A percentile compares a stretch with the other conserved stretches of the same genome.
phyloP scores from a whole-genome alignment of 1,140 invertebrate species.

The Drosophila azteca region DNA sequence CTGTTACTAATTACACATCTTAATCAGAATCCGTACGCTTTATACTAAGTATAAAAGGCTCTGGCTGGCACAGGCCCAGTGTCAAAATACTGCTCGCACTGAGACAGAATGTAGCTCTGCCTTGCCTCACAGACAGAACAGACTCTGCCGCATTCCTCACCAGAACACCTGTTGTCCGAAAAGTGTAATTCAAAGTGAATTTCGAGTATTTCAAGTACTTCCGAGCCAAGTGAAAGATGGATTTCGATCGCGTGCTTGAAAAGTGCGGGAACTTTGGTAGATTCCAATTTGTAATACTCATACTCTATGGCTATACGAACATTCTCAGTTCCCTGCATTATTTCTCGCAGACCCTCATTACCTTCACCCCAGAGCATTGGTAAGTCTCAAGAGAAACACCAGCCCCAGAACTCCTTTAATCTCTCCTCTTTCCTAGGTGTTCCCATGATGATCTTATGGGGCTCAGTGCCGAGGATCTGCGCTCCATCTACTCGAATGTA shows the following conservation, averaged over 20 bases:
- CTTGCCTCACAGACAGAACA: slow-evolving; percentile 14
- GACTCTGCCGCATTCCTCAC: neutral
- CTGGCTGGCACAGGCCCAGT: slow-evolving; percentile 8
- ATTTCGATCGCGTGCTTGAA: slow-evolving; percentile 86
- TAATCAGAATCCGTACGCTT: slow-evolving; percentile 46
- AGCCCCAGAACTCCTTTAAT: neutral
- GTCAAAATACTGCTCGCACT: slow-evolving; percentile 51
- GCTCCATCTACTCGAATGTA: slow-evolving; percentile 59
- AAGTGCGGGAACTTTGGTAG: slow-evolving; percentile 86
- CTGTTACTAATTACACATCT: slow-evolving; percentile 51
- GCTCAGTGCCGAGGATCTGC: slow-evolving; percentile 52
- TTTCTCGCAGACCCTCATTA: slow-evolving; percentile 85
- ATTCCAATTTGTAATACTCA: slow-evolving; percentile 86
- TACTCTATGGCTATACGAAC: slow-evolving; percentile 85
- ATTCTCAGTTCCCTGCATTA: slow-evolving; percentile 85
- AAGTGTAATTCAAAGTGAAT: slow-evolving; percentile 1
- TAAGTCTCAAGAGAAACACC: slow-evolving; percentile 37
- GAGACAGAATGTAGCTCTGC: slow-evolving; percentile 57
- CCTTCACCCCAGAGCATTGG: slow-evolving; percentile 84
- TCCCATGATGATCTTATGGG: slow-evolving; percentile 59
- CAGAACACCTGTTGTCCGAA: neutral
- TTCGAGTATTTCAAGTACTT: neutral
- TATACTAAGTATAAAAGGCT: slow-evolving; percentile 64
- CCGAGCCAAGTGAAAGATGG: slow-evolving; percentile 57
- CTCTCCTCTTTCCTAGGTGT: slow-evolving; percentile 33